phyloP scores from a whole-genome alignment of 2,888 invertebrate genomes.

The Chaitophorus viminalis region DNA sequence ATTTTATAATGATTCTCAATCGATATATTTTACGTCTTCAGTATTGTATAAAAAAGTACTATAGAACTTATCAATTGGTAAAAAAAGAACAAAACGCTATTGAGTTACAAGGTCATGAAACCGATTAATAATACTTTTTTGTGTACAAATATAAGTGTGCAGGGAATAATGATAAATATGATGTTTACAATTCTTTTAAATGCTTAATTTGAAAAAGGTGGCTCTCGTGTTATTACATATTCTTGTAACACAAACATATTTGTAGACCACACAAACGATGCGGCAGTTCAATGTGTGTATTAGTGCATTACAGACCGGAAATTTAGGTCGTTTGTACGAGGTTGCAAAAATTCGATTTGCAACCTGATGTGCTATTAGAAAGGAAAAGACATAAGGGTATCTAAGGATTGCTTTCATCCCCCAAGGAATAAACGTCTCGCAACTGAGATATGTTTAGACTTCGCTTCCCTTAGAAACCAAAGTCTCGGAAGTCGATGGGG shows the following conservation, averaged over 20 bases:
- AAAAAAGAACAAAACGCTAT: too few species aligned
- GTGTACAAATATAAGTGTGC: neutral
- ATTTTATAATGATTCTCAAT: too few species aligned
- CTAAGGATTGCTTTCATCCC: slow-evolving; percentile 19
- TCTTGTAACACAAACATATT: too few species aligned
- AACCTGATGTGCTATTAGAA: slow-evolving; percentile 31
- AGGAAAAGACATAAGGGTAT: slow-evolving; percentile 19
- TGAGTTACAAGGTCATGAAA: too few species aligned
- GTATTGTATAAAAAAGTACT: too few species aligned
- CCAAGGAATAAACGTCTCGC: slow-evolving; percentile 34
- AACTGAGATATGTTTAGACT: slow-evolving; percentile 34
- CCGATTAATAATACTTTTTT: too few species aligned
- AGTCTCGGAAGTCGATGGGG: slow-evolving; percentile 40
- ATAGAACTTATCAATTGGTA: too few species aligned
- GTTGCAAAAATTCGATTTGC: slow-evolving; percentile 40
- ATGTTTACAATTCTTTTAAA: too few species aligned
- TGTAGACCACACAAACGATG: neutral
- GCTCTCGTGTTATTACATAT: too few species aligned
- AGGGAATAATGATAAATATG: too few species aligned
- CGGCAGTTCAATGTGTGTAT: neutral
- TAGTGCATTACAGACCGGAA: slow-evolving; percentile 26
- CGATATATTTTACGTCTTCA: too few species aligned
- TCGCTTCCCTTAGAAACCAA: slow-evolving; percentile 29
- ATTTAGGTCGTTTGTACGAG: neutral
- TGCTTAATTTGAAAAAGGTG: too few species aligned